These are phyloP conservation scores for Chrysemys picta DNA, from an alignment of 2,113 vertebrate species.

Conservation along the genomic window DNA sequence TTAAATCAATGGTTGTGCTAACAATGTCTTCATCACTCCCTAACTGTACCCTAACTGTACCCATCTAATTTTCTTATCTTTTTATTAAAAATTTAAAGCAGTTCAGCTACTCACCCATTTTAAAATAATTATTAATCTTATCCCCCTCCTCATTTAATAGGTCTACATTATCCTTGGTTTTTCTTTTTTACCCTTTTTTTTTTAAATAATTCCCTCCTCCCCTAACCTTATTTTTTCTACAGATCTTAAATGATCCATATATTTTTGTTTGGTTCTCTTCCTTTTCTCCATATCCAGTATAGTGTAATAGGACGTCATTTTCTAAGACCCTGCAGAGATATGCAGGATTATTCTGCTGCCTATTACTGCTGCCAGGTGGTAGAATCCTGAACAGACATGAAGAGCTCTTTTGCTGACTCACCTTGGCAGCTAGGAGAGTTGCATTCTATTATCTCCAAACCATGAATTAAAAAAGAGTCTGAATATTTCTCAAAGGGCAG, in stretches of 20 bases:
- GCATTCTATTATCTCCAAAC: constrained; percentile 2
- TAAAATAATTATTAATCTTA: not conserved
- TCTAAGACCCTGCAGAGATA: not conserved
- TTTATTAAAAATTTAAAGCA: not conserved
- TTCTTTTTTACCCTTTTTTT: not conserved
- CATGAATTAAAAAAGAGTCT: not conserved
- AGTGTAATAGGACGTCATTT: not conserved
- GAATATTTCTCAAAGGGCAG: constrained; percentile 23
- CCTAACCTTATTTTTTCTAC: not conserved
- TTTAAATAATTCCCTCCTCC: not conserved
- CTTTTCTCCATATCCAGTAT: not conserved
- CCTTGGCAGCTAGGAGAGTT: not conserved
- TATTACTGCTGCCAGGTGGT: not conserved
- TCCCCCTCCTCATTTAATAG: not conserved
- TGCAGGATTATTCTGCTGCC: not conserved
- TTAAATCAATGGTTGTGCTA: too few relatives aligned
- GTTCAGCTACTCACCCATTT: not conserved
- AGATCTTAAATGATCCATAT: not conserved
- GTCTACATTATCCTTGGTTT: not conserved
- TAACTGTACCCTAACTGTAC: not conserved
- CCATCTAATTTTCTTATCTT: not conserved
- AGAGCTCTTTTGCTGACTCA: not conserved
- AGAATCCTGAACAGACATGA: not conserved
- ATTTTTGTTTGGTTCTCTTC: not conserved
- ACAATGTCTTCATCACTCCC: too few relatives aligned